Conservation (phyloP, 2,888 invertebrate genomes). For the Serripes groenlandicus region DNA sequence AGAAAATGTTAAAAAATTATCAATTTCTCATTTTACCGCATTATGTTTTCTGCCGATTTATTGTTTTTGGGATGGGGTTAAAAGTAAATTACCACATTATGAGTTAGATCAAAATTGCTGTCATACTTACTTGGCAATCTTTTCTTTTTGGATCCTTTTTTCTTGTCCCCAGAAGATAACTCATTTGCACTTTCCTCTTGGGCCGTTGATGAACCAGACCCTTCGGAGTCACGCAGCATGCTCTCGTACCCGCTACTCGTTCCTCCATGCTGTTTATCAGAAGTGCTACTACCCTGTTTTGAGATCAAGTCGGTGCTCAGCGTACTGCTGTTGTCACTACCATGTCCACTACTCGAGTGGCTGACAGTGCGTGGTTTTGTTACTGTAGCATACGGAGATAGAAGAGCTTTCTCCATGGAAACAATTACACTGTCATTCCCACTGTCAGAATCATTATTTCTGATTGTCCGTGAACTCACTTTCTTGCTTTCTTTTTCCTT, state of each 20-base stretch:
- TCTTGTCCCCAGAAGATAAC: slow-evolving; percentile 78
- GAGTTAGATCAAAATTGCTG: too few species aligned
- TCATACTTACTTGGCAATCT: slow-evolving; percentile 74
- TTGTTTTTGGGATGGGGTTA: background rate
- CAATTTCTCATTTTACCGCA: background rate
- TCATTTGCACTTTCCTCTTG: slow-evolving; percentile 87
- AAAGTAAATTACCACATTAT: too few species aligned
- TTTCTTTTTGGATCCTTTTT: slow-evolving; percentile 82
- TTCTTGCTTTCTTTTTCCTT: slow-evolving; percentile 80
- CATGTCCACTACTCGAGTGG: slow-evolving; percentile 86
- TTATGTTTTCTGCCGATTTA: too few species aligned
- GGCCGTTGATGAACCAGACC: slow-evolving; percentile 92
- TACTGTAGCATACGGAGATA: slow-evolving; percentile 86
- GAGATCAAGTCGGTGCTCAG: slow-evolving; percentile 79
- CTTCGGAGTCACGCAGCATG: slow-evolving; percentile 94
- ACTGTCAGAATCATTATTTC: slow-evolving; percentile 83
- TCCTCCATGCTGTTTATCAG: slow-evolving; percentile 86
- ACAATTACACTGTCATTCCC: slow-evolving; percentile 85
- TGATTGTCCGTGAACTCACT: slow-evolving; percentile 64
- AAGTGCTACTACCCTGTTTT: slow-evolving; percentile 77
- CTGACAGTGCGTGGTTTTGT: slow-evolving; percentile 85
- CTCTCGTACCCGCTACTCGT: slow-evolving; percentile 96
- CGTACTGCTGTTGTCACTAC: slow-evolving; percentile 85
- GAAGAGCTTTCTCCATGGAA: slow-evolving; percentile 77
- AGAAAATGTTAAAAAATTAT: background rate